Conservation (phyloP, 2,888 invertebrate genomes). For the Andrena bicolor region DNA sequence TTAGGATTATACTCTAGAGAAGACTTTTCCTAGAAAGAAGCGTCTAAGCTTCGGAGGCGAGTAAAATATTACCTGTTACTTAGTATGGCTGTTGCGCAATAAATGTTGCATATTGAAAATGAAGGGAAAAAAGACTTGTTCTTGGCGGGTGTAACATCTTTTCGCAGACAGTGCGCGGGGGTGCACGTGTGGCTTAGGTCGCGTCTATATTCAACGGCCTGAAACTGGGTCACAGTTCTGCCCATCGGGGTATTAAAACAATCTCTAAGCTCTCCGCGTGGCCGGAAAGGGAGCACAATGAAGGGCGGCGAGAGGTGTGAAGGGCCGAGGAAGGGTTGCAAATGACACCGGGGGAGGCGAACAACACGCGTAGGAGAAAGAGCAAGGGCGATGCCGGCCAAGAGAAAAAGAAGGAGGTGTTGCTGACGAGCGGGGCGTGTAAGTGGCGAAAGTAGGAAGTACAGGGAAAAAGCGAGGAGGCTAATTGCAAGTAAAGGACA, state of each 20-base stretch:
- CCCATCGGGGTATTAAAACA: constrained; percentile 65
- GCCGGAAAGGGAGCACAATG: constrained; percentile 24
- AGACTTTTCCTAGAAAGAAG: background rate
- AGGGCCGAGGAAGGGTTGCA: constrained; percentile 9
- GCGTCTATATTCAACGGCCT: constrained; percentile 45
- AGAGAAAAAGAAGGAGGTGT: background rate
- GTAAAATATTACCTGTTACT: background rate
- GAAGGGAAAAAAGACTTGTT: background rate
- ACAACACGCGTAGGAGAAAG: constrained; percentile 49
- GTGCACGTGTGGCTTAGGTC: constrained; percentile 49
- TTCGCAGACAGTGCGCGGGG: background rate
- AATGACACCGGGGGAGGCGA: constrained; percentile 26
- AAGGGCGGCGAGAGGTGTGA: background rate
- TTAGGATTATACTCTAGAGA: constrained; percentile 33
- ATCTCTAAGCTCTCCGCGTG: constrained; percentile 51
- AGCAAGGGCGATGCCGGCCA: constrained; percentile 36
- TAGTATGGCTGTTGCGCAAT: constrained; percentile 6
- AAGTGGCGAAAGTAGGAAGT: constrained; percentile 41
- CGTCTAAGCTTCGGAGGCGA: background rate
- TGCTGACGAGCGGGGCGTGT: constrained; percentile 17
- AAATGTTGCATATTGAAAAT: background rate
- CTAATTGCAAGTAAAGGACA: constrained; percentile 22
- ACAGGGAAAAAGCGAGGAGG: constrained; percentile 30
- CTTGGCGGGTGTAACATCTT: background rate
- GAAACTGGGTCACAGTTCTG: constrained; percentile 63